Base-by-base conservation (phyloP, 2,113 vertebrate species). In the Pseudois nayaur region DNA sequence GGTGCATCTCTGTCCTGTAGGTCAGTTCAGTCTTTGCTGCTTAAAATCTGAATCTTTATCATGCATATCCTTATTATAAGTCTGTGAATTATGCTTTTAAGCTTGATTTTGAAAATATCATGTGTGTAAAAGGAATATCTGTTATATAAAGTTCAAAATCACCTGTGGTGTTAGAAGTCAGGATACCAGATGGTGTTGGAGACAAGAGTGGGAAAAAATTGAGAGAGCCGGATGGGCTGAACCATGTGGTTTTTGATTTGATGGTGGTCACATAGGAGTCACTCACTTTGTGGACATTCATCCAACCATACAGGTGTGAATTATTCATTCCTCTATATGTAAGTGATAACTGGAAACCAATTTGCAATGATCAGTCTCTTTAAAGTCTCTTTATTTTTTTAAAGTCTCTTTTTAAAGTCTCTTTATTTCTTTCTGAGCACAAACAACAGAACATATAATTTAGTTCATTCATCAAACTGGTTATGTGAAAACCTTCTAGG, bases 41-140 rank as follows among this genome's bases (percentile, higher is more conserved):
- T 89, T 54, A 87, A 43, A 71, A 82, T 50, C 57, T 74, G 36
- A 91, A 85, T 12, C 33, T 40, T 74, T 52, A 27, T 91, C 33
- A 64, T 25, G 11, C 11, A 21, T 62, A 85, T 94, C 62, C 45
- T 95, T 89, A 29, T 93, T 45, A n/a, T n/a, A 82, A 59, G 45
- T 59, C 23, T 40, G 4, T 0, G 79, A 36, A 45, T 21, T 92
- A 84, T 92, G 36, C 14, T 52, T 84, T 88, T 71, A 57, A 84
- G 86, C 36, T 59, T 83, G 84, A 91, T 87, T 83, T 96, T 89
- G 29, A 67, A 89, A 92, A 91, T 96, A 45, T 40, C 36, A 64
- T 12, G 29, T 62, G 0, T 19, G 0, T 50, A 45, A 82, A 79
- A 84, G 33, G 29, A 48, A 40, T 59, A 60, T n/a, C 31, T 19